phyloP scores from a whole-genome alignment of 1,140 invertebrate genomes.

The Onthophagus taurus region DNA sequence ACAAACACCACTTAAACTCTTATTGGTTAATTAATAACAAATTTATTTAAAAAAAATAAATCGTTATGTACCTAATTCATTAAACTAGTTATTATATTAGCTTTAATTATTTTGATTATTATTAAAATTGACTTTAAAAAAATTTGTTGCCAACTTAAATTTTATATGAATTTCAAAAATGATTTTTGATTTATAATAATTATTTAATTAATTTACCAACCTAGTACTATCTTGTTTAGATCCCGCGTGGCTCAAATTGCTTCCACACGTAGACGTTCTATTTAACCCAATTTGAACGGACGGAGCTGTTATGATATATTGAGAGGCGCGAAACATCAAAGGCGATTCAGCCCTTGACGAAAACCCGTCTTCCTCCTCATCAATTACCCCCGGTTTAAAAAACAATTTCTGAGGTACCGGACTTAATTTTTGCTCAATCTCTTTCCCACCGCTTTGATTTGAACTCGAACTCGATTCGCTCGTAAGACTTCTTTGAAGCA shows the following conservation, averaged over 20 bases:
- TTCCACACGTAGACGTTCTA: conserved; percentile 18
- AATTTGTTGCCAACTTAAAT: no score
- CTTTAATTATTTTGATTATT: no score
- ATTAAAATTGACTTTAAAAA: no score
- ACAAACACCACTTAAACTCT: no score
- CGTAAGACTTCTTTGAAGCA: no score
- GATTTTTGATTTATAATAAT: neutral
- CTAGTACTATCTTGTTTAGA: conserved; percentile 12
- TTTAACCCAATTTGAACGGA: conserved; percentile 12
- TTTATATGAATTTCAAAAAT: no score
- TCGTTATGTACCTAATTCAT: no score
- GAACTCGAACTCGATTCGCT: no score
- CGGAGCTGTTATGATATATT: conserved; percentile 9
- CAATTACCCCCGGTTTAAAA: conserved; percentile 36
- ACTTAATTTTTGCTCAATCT: neutral
- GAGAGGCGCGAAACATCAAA: conserved; percentile 16
- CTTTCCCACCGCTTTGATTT: no score
- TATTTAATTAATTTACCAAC: neutral
- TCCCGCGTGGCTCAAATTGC: conserved; percentile 12
- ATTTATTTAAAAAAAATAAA: no score
- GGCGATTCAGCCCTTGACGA: conserved; percentile 31
- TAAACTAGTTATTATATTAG: no score
- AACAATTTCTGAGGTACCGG: conserved; percentile 34
- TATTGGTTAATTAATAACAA: no score
- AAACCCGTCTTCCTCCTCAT: conserved; percentile 35